Evolutionary conservation across 1,140 invertebrate species (phyloP).

Genomic region (Bombus polaris): DNA sequence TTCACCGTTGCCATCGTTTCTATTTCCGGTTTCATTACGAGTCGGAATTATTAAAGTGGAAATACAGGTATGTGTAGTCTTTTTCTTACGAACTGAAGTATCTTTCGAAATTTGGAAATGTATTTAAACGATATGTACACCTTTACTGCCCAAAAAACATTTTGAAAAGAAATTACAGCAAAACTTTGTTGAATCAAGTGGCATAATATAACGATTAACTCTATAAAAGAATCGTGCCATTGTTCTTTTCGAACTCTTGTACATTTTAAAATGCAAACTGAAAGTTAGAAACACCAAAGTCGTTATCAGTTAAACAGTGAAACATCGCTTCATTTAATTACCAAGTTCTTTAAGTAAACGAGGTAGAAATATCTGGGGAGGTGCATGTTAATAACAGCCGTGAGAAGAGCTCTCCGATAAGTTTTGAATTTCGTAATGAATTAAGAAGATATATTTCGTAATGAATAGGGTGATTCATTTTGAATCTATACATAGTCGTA

Average conservation of each 20-base stretch:
- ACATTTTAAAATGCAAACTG: background rate
- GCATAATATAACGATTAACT: background rate
- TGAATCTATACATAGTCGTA: background rate
- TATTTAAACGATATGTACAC: background rate
- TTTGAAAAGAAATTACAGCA: background rate
- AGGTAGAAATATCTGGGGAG: background rate
- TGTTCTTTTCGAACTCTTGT: background rate
- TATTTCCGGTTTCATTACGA: background rate
- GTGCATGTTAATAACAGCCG: background rate
- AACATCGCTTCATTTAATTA: constrained; percentile 8
- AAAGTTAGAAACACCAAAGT: background rate
- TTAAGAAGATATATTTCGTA: background rate
- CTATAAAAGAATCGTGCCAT: background rate
- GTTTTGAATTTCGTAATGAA: background rate
- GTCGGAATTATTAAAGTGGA: background rate
- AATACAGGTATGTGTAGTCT: background rate
- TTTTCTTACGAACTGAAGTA: background rate
- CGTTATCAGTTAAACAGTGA: background rate
- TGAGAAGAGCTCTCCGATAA: background rate
- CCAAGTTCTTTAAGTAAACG: background rate
- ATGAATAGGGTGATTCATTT: background rate
- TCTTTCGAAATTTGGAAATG: background rate
- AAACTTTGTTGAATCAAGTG: background rate
- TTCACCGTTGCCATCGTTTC: background rate
- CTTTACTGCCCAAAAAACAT: background rate